These are phyloP conservation scores for Xenopus borealis DNA, from an alignment of 2,113 vertebrate species.

Conservation along the genomic window DNA sequence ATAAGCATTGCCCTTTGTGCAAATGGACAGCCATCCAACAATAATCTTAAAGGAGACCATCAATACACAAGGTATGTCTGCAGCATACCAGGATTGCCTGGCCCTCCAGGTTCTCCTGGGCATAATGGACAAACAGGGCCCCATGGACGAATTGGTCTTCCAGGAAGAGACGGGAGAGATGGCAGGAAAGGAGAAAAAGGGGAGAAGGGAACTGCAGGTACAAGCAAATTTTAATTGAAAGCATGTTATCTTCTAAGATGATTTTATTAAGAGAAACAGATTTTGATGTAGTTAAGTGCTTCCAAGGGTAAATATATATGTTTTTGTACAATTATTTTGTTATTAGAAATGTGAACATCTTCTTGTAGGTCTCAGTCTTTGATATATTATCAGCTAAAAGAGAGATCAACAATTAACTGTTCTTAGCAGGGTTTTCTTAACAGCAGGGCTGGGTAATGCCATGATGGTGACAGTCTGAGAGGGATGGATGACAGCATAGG, in stretches of 20 bases:
- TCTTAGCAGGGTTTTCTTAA: no score
- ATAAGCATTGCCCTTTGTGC: slow-evolving; percentile 80
- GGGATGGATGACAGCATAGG: no score
- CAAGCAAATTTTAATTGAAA: slow-evolving; percentile 8
- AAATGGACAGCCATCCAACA: slow-evolving; percentile 72
- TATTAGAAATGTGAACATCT: no score
- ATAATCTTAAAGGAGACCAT: slow-evolving; percentile 74
- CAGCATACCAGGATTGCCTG: slow-evolving; percentile 86
- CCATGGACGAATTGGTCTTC: slow-evolving; percentile 85
- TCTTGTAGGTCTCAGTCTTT: no score
- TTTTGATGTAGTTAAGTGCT: no score
- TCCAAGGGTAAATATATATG: no score
- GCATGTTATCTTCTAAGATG: neutral
- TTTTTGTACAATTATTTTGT: no score
- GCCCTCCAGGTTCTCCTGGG: slow-evolving; percentile 77
- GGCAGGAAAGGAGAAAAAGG: slow-evolving; percentile 93
- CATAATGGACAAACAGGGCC: slow-evolving; percentile 74
- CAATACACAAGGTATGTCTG: slow-evolving; percentile 80
- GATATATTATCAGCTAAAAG: no score
- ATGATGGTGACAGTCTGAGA: no score
- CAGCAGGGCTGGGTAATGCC: no score
- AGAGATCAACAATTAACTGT: no score
- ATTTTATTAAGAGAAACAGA: slow-evolving; percentile 15
- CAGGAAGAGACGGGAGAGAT: slow-evolving; percentile 95
- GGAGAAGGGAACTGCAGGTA: slow-evolving; percentile 90